Evolutionary conservation across 2,113 vertebrate species (phyloP), one percentile per base, ranked within the genome.

Genomic region (Nanorana parkeri): DNA sequence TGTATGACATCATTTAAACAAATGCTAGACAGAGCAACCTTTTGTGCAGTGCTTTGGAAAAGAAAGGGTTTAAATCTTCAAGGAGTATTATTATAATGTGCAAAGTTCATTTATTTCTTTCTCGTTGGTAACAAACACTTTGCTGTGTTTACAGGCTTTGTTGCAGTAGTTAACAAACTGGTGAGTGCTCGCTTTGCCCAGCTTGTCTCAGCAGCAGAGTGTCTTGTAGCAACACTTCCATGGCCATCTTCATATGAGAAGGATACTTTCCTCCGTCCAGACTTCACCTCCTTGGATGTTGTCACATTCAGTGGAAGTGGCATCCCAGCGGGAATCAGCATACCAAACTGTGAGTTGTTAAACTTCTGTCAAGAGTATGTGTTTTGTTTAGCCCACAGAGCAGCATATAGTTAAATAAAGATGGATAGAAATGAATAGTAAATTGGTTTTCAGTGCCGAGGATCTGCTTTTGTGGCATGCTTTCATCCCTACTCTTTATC

Each of bases 301-400:
- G 93, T 97, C 77, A 96, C 96, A 56, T 97, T 97, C 0, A 95
- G 95, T 0, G 96, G 96, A 17, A 97, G 96, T 0, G 96, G 96
- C 77, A 97, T 97, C 69, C 96, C 96, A 8, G 95, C 96, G 0
- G 96, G 96, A 78, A 97, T 97, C 88, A 97, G 96, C 88, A 97
- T 97, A 87, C 96, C 96, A 28, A 97, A 97, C 90, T 97, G 96
- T 97, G 85, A 92, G 93, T 47, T 2, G 6, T 51, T 29, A 17
- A 2, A 0, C 73, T 21, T 67, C 19, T 17, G 23, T 4, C 1
- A 32, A 67, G 2, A 36, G 32, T 24, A 36, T 67, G 16, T 4
- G 26, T 32, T 24, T 68, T 36, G 4, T 32, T 32, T 36, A 36
- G 32, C 5, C 32, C 32, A 24, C 2, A 4, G 15, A 10, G 20